Evolutionary conservation across 2,888 invertebrate genomes (phyloP), one percentile per base, ranked within the genome.

Genomic region (Ophion obscuratus): DNA sequence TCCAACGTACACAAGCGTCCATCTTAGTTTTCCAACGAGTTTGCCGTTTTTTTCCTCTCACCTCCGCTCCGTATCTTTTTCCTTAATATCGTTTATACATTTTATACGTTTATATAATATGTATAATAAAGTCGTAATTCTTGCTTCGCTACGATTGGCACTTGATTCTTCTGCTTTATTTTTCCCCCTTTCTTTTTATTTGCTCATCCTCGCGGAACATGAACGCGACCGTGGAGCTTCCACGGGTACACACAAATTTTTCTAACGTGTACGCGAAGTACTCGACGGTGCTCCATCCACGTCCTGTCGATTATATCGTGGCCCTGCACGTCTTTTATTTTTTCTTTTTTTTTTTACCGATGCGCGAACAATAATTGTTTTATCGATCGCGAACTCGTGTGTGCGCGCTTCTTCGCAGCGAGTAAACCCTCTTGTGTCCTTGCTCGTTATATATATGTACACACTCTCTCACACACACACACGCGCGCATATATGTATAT

Each of bases 121-220:
- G 83, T 88, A 88, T 90, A 89, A 88, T 88, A 88, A 87, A 86
- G 85, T 87, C 87, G 87, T 88, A 87, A 90, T 88, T 92, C 89
- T 89, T 88, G 89, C 85, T 85, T 90, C 83, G 88, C 90, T 92
- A 92, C 88, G 89, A 92, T 92, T 92, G 92, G 92, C 92, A 92
- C 92, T 92, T 92, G 88, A 86, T 90, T 88, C 89, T 67, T 83
- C 66, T 71, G 75, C 80, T 79, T 83, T 76, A 27, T 80, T 53
- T 31, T 66, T 76, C 53, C 24, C 5, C 31, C 31, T 2, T 31
- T 31, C n/a, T 31, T 53, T 31, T 20, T 9, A 67, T 36, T n/a
- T 67, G 10, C 40, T 67, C 67, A 47, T 47, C 11, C 20, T 31
- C 44, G 11, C 47, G 36, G 53, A 67, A 80, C 75, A 66, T 75